Evolutionary conservation across 2,888 invertebrate species (phyloP).

Genomic region (Eugnorisma glareosa): DNA sequence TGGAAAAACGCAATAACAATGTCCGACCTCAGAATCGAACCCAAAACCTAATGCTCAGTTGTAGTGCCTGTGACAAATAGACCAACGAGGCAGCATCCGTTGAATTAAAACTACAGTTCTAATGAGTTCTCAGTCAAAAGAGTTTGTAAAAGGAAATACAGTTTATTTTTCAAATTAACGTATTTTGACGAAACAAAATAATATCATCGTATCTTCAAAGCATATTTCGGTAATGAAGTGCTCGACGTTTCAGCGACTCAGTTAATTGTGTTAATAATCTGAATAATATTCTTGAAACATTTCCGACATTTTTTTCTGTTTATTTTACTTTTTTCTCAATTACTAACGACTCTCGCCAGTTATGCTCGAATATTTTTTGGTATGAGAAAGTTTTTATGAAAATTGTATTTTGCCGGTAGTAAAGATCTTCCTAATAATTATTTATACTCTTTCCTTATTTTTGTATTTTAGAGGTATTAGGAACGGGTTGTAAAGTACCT

Average conservation of each 20-base stretch:
- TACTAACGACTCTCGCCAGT: not conserved
- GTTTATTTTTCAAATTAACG: conserved; percentile 35
- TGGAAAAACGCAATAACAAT: not conserved
- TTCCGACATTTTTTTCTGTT: conserved; percentile 4
- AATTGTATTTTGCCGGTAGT: not conserved
- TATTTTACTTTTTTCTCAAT: conserved; percentile 23
- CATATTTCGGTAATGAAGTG: conserved; percentile 45
- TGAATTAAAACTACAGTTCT: not conserved
- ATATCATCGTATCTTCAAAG: conserved; percentile 46
- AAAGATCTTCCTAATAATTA: not conserved
- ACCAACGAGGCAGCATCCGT: no score
- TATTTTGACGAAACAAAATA: conserved; percentile 40
- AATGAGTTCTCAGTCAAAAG: conserved; percentile 1
- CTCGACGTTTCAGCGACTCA: conserved; percentile 27
- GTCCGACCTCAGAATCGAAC: not conserved
- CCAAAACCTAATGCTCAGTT: not conserved
- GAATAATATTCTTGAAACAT: conserved; percentile 31
- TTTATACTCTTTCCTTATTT: not conserved
- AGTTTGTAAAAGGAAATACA: conserved; percentile 35
- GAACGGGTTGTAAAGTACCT: no score
- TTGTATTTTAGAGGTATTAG: not conserved
- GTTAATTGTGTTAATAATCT: conserved; percentile 55
- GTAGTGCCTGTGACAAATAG: not conserved
- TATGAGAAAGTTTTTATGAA: not conserved
- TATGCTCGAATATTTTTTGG: not conserved